Conservation (phyloP, 1,140 invertebrate genomes). For the Kradibia gibbosae region DNA sequence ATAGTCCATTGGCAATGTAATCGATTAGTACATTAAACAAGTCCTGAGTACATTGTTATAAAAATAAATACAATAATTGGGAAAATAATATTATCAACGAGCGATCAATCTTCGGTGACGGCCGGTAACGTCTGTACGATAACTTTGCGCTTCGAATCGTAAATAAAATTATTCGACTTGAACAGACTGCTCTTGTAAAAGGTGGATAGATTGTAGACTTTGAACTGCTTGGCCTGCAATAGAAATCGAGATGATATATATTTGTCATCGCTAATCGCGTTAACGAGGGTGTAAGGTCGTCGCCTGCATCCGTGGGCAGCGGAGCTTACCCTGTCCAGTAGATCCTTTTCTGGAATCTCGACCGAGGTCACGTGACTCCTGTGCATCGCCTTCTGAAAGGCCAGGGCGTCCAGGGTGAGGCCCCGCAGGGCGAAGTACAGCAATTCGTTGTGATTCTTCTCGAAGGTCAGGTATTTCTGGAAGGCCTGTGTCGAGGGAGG, state of each 20-base stretch:
- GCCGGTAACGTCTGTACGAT: conserved; percentile 86
- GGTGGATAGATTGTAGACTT: conserved; percentile 89
- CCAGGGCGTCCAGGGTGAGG: conserved; percentile 91
- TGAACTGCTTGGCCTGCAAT: conserved; percentile 91
- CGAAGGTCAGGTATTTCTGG: conserved; percentile 93
- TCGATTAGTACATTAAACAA: too few species aligned
- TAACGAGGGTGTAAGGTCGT: too few species aligned
- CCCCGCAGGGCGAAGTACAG: conserved; percentile 96
- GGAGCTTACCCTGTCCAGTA: conserved; percentile 87
- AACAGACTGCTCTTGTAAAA: conserved; percentile 96
- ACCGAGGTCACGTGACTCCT: conserved; percentile 82
- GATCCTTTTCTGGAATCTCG: conserved; percentile 93
- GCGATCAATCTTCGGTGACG: conserved; percentile 54
- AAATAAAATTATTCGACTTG: conserved; percentile 89
- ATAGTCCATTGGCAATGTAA: too few species aligned
- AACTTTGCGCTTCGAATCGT: conserved; percentile 86
- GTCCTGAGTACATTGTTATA: too few species aligned
- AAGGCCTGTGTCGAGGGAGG: too few species aligned
- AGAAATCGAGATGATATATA: conserved; percentile 52
- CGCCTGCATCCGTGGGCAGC: too few species aligned
- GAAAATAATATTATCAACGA: conserved; percentile 21
- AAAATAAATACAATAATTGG: too few species aligned
- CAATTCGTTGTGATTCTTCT: conserved; percentile 96
- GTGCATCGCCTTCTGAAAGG: conserved; percentile 88
- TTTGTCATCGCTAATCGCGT: too few species aligned